A percentile compares a stretch with the other conserved stretches of the same genome.
These are phyloP conservation scores for Tenthredo mesomela DNA, from an alignment of 2,888 invertebrate genomes.

Conservation along the genomic window DNA sequence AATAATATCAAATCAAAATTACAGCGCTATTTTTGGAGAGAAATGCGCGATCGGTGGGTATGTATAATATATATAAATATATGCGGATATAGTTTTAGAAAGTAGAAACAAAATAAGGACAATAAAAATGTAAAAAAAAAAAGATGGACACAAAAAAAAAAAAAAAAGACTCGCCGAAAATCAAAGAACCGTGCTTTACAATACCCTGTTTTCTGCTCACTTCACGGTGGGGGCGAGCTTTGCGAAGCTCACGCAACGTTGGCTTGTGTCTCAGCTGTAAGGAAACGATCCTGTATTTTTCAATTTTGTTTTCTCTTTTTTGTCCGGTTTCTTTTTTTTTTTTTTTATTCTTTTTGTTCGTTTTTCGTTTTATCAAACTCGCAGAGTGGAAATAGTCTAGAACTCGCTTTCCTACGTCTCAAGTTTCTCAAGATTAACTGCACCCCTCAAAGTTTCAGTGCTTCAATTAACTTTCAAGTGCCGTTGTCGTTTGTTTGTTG, in stretches of 20 bases:
- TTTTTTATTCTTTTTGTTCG: no score
- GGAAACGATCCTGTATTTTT: neutral
- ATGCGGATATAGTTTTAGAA: neutral
- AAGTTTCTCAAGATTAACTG: neutral
- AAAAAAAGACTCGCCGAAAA: neutral
- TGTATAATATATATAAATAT: neutral
- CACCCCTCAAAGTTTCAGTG: constrained; percentile 4
- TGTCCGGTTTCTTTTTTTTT: no score
- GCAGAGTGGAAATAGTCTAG: neutral
- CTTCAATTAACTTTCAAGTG: constrained; percentile 19
- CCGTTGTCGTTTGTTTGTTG: neutral
- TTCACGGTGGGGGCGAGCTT: constrained; percentile 11
- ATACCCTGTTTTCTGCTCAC: constrained; percentile 38
- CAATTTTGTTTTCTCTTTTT: neutral
- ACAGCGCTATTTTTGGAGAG: neutral
- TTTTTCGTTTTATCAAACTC: neutral
- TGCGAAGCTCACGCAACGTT: neutral
- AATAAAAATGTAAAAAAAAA: neutral
- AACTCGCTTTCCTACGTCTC: neutral
- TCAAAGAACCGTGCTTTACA: constrained; percentile 17
- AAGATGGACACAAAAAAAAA: neutral
- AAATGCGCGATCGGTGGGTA: neutral
- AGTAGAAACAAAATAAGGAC: neutral
- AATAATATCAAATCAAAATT: neutral
- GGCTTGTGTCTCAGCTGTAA: constrained; percentile 21